Evolutionary conservation across 2,113 vertebrate species (phyloP).

Genomic region (Nasalis larvatus): DNA sequence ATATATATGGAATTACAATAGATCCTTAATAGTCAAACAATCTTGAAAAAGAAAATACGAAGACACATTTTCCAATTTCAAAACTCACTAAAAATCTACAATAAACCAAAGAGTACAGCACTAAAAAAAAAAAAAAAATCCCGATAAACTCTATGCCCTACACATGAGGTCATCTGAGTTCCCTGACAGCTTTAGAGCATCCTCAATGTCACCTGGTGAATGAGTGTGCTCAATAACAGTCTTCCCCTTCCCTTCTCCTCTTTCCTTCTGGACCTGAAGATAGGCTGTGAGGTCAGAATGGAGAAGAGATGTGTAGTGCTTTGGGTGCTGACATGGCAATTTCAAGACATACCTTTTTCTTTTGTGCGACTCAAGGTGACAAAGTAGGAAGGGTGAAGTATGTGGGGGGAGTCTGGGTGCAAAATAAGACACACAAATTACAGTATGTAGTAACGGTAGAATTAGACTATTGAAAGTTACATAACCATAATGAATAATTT

Average conservation of each 20-base stretch:
- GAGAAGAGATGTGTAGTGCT: background rate
- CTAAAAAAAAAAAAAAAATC: no score
- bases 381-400: background rate
- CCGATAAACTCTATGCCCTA: background rate
- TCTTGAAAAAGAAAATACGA: no score
- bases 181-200: background rate
- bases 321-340: background rate
- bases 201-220: background rate
- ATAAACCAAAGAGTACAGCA: no score
- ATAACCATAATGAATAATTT: background rate
- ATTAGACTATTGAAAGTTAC: background rate
- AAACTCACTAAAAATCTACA: no score
- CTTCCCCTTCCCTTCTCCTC: background rate
- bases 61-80: no score
- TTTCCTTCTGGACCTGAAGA: background rate
- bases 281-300: background rate
- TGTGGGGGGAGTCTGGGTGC: background rate
- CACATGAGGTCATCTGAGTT: background rate
- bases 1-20: no score
- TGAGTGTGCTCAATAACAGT: background rate
- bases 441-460: background rate
- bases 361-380: background rate
- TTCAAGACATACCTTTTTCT: background rate
- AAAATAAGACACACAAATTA: background rate
- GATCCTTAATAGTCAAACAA: no score